A percentile compares a stretch with the other conserved stretches of the same genome.
Conservation (phyloP, 2,797 vertebrate species). For the Sebastes trivittatus region DNA sequence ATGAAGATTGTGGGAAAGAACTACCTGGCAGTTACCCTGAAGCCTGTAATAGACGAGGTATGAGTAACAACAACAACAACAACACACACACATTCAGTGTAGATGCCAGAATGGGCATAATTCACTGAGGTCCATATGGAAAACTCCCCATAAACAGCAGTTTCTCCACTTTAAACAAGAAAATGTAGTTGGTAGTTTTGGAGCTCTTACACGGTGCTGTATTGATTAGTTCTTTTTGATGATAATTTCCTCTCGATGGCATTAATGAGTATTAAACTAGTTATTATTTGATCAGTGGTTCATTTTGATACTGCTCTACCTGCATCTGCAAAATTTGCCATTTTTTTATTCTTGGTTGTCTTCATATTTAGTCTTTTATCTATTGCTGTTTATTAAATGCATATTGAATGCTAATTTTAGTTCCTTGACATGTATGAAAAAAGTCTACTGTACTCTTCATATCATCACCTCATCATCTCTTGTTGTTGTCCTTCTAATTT, state of each 20-base stretch:
- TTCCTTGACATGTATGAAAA: neutral
- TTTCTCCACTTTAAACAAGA: constrained; percentile 1
- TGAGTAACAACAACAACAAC: constrained; percentile 2
- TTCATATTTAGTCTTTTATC: neutral
- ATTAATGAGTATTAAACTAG: no score
- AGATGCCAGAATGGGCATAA: constrained; percentile 1
- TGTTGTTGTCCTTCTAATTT: neutral
- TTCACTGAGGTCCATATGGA: constrained; percentile 24
- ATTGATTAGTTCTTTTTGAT: neutral
- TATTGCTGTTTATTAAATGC: neutral
- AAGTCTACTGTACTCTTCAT: neutral
- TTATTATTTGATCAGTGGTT: no score
- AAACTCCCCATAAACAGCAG: constrained; percentile 18
- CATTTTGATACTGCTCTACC: neutral
- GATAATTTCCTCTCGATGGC: neutral
- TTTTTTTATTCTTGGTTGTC: neutral
- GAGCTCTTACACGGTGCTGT: neutral
- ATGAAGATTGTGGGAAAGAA: constrained; percentile 98
- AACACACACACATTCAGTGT: neutral
- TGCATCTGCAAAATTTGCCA: neutral
- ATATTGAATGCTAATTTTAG: neutral
- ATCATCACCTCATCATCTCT: neutral
- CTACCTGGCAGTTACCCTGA: constrained; percentile 97
- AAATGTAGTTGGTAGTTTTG: constrained; percentile 11
- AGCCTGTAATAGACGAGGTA: constrained; percentile 96